Evolutionary conservation across 2,113 vertebrate species (phyloP), one percentile per base, ranked within the genome.

Genomic region (Lanius collurio): DNA sequence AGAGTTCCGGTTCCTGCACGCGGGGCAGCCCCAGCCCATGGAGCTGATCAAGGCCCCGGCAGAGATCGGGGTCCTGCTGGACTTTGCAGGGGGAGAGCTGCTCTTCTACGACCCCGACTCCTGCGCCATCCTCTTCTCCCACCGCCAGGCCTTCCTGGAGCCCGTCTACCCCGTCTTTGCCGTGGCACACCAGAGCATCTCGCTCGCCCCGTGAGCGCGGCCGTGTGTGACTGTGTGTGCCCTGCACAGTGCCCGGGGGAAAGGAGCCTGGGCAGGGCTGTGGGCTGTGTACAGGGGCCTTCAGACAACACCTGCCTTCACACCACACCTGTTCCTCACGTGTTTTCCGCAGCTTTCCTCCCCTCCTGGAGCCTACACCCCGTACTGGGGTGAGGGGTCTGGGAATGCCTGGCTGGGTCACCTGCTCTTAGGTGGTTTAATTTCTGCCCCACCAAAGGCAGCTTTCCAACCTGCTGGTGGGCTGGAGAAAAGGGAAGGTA

Each of bases 1-100:
- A 46, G 98, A 99, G 46, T 99, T 99, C 97, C 95, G 98, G 19
- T 99, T 99, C 98, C 98, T 98, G 67, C 99, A 99, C 0, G 97
- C 97, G 0, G 98, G 98, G 37, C 97, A 95, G 37, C 97, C 98
- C 2, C 93, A 94, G 81, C 83, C 90, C 1, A 95, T 99, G 91
- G 97, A 95, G 53, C 92, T 99, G 73, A 92, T 98, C 74, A 98
- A 70, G 56, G 96, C 97, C 64, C 99, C 98, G 0, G 39, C 78
- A 1, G 91, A 83, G 74, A 93, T 99, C 7, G 98, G 99, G 8
- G 85, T 99, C 44, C 96, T 99, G 92, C 94, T 99, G 87, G 99
- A 99, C 98, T 98, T 98, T 96, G 96, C 96, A 0, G 98, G 95
- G 15, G 98, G 98, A 42, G 99, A 98, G 53, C 97, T 99, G 73